Evolutionary conservation across 1,140 invertebrate species (phyloP), one percentile per base, ranked within the genome.

Genomic region (Drosophila burlai): DNA sequence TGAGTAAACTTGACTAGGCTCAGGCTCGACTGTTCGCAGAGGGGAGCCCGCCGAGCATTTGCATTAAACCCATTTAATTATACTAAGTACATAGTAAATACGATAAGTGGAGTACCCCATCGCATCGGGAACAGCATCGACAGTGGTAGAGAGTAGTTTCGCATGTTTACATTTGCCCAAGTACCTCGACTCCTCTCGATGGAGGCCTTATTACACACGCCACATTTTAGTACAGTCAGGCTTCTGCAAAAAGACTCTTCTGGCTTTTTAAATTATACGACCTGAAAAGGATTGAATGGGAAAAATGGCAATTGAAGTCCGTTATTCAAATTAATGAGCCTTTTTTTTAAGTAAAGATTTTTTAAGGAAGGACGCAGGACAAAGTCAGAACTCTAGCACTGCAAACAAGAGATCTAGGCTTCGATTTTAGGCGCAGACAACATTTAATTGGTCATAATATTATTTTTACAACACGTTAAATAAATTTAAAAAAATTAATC

Each of bases 51-150:
- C 31, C 68, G 34, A 58, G 65, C 72, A 89, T 89, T 84, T 89
- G 85, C 85, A 90, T 90, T 90, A 84, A 81, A 80, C 67, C 85
- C 79, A 90, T 89, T 89, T 90, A 89, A 89, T 89, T 89, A 89
- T 90, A 89, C 85, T 89, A 90, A 89, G 85, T 90, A 89, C 85
- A 91, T 74, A 85, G 85, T 90, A 89, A 89, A 89, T 90, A 90
- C 79, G 62, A 81, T 73, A 72, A 73, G 71, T 73, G 57, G 54
- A 52, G 71, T 73, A 58, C 55, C 71, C 45, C 68, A 60, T 38
- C 52, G 54, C 45, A 47, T 47, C 67, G 36, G 42, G 36, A 49
- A 61, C 38, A 52, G 61, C 61, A 75, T 36, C 36, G 43, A 2
- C 64, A 46, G 49, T 65, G 58, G 61, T 52, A 16, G 50, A 45